These are phyloP conservation scores for Panzeria rudis DNA, from an alignment of 2,888 invertebrate species.

Conservation along the genomic window DNA sequence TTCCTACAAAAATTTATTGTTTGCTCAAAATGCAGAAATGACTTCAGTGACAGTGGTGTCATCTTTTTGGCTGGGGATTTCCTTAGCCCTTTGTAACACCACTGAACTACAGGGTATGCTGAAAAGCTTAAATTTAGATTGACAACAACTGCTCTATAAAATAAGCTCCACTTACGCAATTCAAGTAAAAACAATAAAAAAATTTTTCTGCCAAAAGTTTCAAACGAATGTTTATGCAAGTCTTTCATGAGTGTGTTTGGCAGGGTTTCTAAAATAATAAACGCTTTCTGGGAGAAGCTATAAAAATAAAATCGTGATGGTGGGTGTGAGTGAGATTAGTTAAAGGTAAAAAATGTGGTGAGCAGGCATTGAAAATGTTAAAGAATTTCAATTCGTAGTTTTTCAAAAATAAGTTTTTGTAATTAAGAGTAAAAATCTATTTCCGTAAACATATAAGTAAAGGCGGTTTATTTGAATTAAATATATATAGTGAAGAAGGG, in stretches of 20 bases:
- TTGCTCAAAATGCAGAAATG: no score
- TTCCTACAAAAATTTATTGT: no score
- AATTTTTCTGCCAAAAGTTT: not conserved
- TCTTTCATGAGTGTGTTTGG: not conserved
- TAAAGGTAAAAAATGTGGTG: not conserved
- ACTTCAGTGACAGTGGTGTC: no score
- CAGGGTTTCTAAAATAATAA: not conserved
- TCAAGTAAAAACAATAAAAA: not conserved
- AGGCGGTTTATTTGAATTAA: no score
- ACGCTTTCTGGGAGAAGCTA: not conserved
- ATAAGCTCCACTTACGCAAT: conserved; percentile 12
- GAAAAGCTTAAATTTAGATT: not conserved
- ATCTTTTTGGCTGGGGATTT: no score
- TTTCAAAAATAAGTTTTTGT: no score
- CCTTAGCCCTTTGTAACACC: no score
- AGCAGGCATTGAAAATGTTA: not conserved
- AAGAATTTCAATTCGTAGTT: not conserved
- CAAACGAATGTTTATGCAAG: not conserved
- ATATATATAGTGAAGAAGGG: no score
- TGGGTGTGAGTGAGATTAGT: not conserved
- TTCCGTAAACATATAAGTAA: no score
- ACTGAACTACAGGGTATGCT: not conserved
- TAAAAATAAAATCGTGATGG: not conserved
- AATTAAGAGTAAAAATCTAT: no score
- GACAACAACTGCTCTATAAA: not conserved